These are phyloP conservation scores for Aromia moschata DNA, from an alignment of 2,888 invertebrate genomes.

Conservation along the genomic window DNA sequence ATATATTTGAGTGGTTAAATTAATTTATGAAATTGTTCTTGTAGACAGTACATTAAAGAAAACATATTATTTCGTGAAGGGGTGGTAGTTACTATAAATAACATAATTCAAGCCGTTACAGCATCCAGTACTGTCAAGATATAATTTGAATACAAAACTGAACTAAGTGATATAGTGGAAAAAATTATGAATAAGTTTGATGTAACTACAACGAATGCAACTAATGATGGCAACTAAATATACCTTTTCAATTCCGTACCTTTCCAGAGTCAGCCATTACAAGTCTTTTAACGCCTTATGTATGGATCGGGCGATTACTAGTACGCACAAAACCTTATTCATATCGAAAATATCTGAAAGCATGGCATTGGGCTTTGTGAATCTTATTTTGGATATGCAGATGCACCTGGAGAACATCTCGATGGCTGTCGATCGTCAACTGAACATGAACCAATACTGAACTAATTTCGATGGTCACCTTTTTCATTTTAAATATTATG, in stretches of 20 bases:
- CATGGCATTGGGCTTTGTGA: slow-evolving; percentile 25
- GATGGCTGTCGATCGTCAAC: slow-evolving; percentile 17
- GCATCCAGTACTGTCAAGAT: too few relatives aligned
- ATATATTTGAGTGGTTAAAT: too few relatives aligned
- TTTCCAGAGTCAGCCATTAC: slow-evolving; percentile 31
- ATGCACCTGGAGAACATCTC: slow-evolving; percentile 46
- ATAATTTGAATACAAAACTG: too few relatives aligned
- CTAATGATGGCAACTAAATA: slow-evolving; percentile 10
- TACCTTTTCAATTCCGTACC: slow-evolving; percentile 26
- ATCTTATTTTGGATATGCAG: slow-evolving; percentile 37
- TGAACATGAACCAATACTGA: slow-evolving; percentile 33
- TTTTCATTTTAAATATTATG: slow-evolving; percentile 8
- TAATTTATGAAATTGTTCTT: too few relatives aligned
- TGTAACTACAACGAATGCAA: slow-evolving; percentile 5
- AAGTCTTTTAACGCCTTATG: slow-evolving; percentile 43
- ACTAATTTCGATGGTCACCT: background rate
- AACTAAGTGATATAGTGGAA: too few relatives aligned
- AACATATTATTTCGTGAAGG: too few relatives aligned
- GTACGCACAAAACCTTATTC: slow-evolving; percentile 52
- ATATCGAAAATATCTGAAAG: slow-evolving; percentile 52
- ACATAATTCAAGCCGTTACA: too few relatives aligned
- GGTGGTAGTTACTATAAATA: too few relatives aligned
- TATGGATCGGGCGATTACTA: slow-evolving; percentile 50
- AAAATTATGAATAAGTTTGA: too few relatives aligned
- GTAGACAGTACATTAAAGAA: too few relatives aligned